Conservation (phyloP, 2,888 invertebrate genomes). For the Callinectes sapidus region DNA sequence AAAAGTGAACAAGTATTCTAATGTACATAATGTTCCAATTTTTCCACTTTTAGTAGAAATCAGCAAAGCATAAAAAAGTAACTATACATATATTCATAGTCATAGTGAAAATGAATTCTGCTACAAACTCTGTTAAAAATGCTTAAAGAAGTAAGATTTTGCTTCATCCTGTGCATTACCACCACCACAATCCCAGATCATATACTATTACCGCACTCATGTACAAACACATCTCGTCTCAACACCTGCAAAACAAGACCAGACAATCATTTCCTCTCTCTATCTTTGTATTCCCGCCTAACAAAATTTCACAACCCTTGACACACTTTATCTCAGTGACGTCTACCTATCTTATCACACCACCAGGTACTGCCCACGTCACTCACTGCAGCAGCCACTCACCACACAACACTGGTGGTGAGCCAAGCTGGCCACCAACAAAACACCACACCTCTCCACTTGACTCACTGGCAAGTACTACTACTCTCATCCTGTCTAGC, state of each 20-base stretch:
- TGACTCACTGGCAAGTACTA: not conserved
- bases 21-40: too few relatives aligned
- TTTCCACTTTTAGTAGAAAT: too few relatives aligned
- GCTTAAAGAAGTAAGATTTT: too few relatives aligned
- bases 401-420: not conserved
- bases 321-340: not conserved
- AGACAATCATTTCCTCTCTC: not conserved
- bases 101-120: too few relatives aligned
- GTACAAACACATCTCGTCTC: not conserved
- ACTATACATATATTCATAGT: too few relatives aligned
- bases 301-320: not conserved
- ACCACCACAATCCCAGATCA: too few relatives aligned
- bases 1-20: too few relatives aligned
- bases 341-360: conserved; percentile 14
- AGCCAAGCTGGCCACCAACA: not conserved
- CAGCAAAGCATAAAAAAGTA: too few relatives aligned
- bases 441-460: not conserved
- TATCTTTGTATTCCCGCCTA: not conserved
- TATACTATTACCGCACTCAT: not conserved
- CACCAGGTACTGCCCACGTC: not conserved
- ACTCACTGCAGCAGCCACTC: not conserved
- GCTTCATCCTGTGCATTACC: too few relatives aligned
- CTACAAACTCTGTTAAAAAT: too few relatives aligned
- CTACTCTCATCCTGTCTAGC: not conserved
- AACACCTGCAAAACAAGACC: not conserved